Percentiles rank a stretch among this genome's conserved stretches.
phyloP scores from a whole-genome alignment of 2,113 vertebrate species.

The Salminus brasiliensis region DNA sequence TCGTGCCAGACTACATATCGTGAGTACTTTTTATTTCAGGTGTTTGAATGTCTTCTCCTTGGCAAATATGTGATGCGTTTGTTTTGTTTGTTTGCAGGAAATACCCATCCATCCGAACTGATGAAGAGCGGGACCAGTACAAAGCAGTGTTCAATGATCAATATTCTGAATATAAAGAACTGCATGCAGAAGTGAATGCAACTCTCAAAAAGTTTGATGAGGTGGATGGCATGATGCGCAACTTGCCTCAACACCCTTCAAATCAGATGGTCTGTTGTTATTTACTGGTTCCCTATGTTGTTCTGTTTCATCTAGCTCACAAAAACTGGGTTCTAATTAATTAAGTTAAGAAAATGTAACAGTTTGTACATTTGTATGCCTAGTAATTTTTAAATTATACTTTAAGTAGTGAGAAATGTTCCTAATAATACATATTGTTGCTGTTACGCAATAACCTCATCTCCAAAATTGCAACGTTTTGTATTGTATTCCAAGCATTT shows the following conservation, averaged over 20 bases:
- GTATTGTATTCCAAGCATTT: no score
- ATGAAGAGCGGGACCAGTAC: conserved; percentile 92
- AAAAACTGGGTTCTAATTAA: not conserved
- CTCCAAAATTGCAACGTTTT: no score
- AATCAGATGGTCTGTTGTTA: conserved; percentile 76
- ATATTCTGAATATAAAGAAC: conserved; percentile 95
- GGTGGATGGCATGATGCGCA: conserved; percentile 86
- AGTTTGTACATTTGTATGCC: not conserved
- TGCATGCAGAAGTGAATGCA: conserved; percentile 86
- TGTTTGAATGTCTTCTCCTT: not conserved
- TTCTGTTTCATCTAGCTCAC: not conserved
- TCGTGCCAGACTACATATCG: conserved; percentile 95
- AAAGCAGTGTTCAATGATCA: conserved; percentile 98
- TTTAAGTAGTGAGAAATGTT: not conserved
- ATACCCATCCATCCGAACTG: conserved; percentile 84
- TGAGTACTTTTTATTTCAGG: conserved; percentile 70
- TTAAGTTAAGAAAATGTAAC: not conserved
- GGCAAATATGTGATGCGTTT: no score
- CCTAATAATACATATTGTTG: not conserved
- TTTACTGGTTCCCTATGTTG: not conserved
- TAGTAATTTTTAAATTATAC: not conserved
- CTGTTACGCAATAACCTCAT: no score
- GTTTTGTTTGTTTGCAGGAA: conserved; percentile 77
- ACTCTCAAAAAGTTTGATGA: conserved; percentile 87
- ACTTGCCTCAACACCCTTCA: conserved; percentile 78